These are phyloP conservation scores for Beroe ovata DNA, from an alignment of 37 sponge, comb jelly and placozoan genomes.

Conservation along the genomic window DNA sequence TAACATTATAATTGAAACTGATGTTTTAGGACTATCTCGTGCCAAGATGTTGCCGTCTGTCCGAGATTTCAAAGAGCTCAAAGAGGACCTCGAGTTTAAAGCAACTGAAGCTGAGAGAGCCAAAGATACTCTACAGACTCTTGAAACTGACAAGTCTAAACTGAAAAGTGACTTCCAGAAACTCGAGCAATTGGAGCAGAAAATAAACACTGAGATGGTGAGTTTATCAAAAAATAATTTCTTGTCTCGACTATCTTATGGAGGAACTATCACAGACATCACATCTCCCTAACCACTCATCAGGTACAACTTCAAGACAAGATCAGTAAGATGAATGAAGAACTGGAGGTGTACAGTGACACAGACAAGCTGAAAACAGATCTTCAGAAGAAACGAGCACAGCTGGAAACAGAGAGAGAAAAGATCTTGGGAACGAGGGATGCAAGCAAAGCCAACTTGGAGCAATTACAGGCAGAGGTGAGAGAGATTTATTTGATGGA, in stretches of 20 bases:
- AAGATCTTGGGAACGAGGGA: constrained; percentile 52
- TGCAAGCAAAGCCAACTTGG: constrained; percentile 43
- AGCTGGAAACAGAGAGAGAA: neutral
- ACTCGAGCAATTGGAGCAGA: constrained; percentile 86
- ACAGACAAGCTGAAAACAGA: constrained; percentile 32
- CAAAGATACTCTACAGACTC: constrained; percentile 19
- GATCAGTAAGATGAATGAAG: constrained; percentile 40
- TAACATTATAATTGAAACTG: too few species aligned
- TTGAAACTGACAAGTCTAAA: constrained; percentile 40
- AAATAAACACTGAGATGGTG: constrained; percentile 78
- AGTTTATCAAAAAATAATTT: too few species aligned
- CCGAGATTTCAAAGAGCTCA: constrained; percentile 68
- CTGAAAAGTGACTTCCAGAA: constrained; percentile 81
- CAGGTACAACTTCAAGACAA: constrained; percentile 68
- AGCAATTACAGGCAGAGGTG: constrained; percentile 24
- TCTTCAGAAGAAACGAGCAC: constrained; percentile 11
- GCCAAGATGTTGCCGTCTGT: constrained; percentile 67
- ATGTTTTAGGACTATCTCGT: constrained; percentile 29
- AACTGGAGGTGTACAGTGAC: constrained; percentile 63
- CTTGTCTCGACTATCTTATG: too few species aligned
- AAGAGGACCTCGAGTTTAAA: constrained; percentile 85
- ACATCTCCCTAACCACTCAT: too few species aligned
- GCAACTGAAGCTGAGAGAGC: constrained; percentile 49
- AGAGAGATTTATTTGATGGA: too few species aligned
- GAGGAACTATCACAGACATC: too few species aligned